phyloP scores from a whole-genome alignment of 2,797 vertebrate genomes.

The Brachyrhaphis roseni region DNA sequence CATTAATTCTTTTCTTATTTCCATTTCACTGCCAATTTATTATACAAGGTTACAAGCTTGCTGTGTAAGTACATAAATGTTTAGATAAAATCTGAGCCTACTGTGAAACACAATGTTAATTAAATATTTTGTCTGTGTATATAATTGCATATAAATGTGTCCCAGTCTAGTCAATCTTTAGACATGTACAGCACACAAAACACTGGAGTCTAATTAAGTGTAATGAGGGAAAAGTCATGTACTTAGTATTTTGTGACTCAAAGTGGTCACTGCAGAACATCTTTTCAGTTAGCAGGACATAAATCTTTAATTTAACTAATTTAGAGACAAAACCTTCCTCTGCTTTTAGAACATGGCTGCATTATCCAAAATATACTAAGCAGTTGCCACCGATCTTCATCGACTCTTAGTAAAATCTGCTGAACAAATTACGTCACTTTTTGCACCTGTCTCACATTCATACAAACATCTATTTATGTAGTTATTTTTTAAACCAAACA shows the following conservation, averaged over 20 bases:
- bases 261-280: neutral
- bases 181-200: neutral
- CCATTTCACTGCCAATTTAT: neutral
- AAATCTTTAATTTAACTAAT: neutral
- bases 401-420: neutral
- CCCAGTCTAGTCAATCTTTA: neutral
- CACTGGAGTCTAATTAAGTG: neutral
- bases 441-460: neutral
- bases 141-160: neutral
- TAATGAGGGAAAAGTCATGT: neutral
- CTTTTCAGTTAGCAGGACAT: neutral
- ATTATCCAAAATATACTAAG: neutral
- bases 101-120: neutral
- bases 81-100: neutral
- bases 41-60: neutral
- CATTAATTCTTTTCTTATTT: neutral
- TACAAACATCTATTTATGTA: neutral
- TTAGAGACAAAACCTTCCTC: neutral
- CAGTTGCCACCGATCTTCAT: neutral
- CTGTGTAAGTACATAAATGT: neutral
- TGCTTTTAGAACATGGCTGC: neutral
- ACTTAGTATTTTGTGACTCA: neutral
- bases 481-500: neutral
- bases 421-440: neutral
- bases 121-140: neutral